A percentile compares a stretch with the other conserved stretches of the same genome.
Conservation (phyloP, 1,140 invertebrate genomes). For the Ridgeia piscesae region DNA sequence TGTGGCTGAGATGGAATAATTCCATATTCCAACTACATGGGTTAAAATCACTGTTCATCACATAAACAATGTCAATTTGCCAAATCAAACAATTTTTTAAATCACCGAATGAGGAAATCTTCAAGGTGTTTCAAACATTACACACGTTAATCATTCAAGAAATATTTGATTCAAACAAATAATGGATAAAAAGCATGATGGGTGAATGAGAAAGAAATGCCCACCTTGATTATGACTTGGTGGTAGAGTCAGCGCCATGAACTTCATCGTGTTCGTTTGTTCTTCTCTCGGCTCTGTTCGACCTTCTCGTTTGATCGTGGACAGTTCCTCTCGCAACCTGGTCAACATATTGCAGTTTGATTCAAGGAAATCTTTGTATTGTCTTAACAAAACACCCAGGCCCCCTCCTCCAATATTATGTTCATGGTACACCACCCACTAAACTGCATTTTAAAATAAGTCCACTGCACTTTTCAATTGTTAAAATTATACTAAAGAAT, state of each 20-base stretch:
- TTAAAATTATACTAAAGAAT: too few species aligned
- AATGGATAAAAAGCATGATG: neutral
- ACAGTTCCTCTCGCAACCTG: constrained; percentile 48
- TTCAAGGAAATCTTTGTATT: neutral
- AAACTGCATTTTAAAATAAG: too few species aligned
- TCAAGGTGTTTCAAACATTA: too few species aligned
- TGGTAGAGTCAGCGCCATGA: constrained; percentile 47
- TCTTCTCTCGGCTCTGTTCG: constrained; percentile 40
- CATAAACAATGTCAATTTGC: too few species aligned
- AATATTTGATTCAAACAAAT: neutral
- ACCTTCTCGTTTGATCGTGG: constrained; percentile 33
- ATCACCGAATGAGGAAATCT: too few species aligned
- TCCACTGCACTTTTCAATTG: too few species aligned
- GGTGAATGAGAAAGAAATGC: neutral
- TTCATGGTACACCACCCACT: too few species aligned
- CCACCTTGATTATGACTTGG: constrained; percentile 53
- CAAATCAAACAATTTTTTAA: too few species aligned
- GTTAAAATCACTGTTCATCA: too few species aligned
- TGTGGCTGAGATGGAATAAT: too few species aligned
- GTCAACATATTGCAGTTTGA: neutral
- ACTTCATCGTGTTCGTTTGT: constrained; percentile 50
- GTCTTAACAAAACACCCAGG: neutral
- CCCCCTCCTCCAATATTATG: too few species aligned
- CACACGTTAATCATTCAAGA: neutral
- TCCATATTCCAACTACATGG: too few species aligned